Percentiles rank a stretch among this genome's conserved stretches.
These are phyloP conservation scores for Centropus bengalensis DNA, from an alignment of 2,113 vertebrate genomes.

Conservation along the genomic window DNA sequence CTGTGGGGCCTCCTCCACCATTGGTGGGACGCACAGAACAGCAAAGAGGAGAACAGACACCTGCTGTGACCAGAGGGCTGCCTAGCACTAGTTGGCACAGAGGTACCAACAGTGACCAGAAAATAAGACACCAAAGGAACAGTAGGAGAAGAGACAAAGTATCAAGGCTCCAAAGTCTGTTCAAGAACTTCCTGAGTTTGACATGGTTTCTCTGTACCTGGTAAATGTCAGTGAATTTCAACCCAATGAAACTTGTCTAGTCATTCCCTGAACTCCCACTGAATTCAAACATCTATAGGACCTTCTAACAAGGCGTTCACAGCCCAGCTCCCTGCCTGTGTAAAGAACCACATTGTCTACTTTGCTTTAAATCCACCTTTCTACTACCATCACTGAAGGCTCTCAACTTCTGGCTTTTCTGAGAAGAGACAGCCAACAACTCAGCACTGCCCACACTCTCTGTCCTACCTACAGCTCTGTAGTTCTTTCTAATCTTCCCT, in stretches of 20 bases:
- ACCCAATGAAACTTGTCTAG: neutral
- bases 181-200: neutral
- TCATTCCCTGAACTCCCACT: neutral
- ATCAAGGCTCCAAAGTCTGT: neutral
- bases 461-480: neutral
- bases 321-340: neutral
- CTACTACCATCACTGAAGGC: neutral
- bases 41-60: neutral
- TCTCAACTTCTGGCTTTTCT: neutral
- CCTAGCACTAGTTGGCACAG: neutral
- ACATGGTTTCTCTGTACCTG: neutral
- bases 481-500: neutral
- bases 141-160: neutral
- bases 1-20: neutral
- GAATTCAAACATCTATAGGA: neutral
- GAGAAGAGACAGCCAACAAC: neutral
- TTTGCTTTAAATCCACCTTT: neutral
- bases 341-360: neutral
- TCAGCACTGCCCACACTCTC: neutral
- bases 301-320: neutral
- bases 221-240: neutral
- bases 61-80: neutral
- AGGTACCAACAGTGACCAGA: neutral
- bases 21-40: neutral
- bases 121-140: neutral